Conservation (phyloP, 2,888 invertebrate genomes). For the Corbicula japonica region DNA sequence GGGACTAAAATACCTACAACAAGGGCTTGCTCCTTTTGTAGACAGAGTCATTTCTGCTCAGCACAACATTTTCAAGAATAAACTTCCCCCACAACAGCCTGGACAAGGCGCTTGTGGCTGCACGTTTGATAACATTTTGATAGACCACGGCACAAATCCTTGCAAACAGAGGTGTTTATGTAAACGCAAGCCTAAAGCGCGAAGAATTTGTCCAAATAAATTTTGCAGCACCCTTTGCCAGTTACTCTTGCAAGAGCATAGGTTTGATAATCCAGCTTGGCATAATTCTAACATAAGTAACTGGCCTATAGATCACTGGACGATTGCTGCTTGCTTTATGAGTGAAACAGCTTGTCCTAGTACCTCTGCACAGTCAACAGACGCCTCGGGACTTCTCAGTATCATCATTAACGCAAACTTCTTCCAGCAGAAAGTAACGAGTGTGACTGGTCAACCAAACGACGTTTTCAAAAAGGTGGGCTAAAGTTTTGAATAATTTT, state of each 20-base stretch:
- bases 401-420: constrained; percentile 8
- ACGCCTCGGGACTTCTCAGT: constrained; percentile 14
- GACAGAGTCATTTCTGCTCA: neutral
- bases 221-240: constrained; percentile 1
- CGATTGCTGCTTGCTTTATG: constrained; percentile 2
- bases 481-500: too few species aligned
- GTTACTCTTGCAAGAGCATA: constrained; percentile 7
- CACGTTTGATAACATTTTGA: neutral
- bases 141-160: neutral
- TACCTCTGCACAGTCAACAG: neutral
- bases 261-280: neutral
- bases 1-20: constrained; percentile 7
- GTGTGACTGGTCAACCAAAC: constrained; percentile 6
- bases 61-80: neutral
- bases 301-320: neutral
- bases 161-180: constrained; percentile 11
- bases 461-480: constrained; percentile 5
- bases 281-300: constrained; percentile 3
- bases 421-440: neutral
- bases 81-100: neutral
- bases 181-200: neutral
- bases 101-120: neutral
- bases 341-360: neutral
- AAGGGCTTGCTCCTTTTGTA: constrained; percentile 12
- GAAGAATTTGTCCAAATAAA: constrained; percentile 5